Evolutionary conservation across 1,140 invertebrate genomes (phyloP), one percentile per base, ranked within the genome.

Genomic region (Meloidogyne floridensis): DNA sequence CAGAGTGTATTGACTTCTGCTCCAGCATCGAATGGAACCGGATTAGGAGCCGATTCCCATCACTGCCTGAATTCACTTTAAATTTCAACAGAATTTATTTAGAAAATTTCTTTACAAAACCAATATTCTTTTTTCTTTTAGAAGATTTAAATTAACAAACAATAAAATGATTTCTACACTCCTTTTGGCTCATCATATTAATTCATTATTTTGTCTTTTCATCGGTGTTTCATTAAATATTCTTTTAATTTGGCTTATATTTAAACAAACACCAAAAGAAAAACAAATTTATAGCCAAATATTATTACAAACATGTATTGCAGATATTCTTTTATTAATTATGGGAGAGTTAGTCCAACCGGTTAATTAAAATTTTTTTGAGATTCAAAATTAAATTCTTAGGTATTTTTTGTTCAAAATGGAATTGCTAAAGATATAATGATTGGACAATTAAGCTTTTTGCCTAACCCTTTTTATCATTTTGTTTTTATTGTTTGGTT

Each of bases 401-500:
- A 76, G 75, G 75, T 76, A 32, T 76, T 76, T 65, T 76, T 76
- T 43, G 75, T 76, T 32, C 42, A 76, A 32, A 51, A 76, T 54
- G 75, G 75, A 32, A 51, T 18, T 6, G 75, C 20, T 5, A 32
- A 54, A 54, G 15, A 76, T 54, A 32, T 76, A 11, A 76, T 76
- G 75, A 42, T 65, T 32, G 75, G 75, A n/a, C 43, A 32, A 32
- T 65, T 76, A 32, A 20, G 47, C 6, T 32, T 43, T 59, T 18
- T 76, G 15, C 75, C 75, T 3, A 76, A 76, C 54, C 75, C 75
- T 1, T 20, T 65, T 43, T 59, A 76, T 76, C 75, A 76, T 65
- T 32, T 51, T 76, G 42, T 76, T 54, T 76, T 76, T n/a, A 76
- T 76, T 47, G 8, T 75, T 77, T 82, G 81, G 81, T 54, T 82